Base-by-base conservation (phyloP, 2,113 vertebrate species). In the Amphiprion percula region DNA sequence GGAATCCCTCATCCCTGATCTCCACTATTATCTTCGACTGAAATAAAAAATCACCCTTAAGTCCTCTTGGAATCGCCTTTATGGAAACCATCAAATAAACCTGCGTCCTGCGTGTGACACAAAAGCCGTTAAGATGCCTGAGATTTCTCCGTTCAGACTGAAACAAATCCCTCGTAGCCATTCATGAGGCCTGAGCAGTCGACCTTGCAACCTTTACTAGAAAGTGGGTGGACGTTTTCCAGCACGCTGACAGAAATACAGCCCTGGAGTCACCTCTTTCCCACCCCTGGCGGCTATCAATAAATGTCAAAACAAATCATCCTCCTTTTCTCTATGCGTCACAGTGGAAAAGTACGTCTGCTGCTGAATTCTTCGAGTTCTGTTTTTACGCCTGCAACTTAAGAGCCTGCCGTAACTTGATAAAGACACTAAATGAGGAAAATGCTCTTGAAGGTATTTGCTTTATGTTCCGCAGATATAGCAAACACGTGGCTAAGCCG, bases 241-340 rank as follows among this genome's bases (percentile, higher is more conserved):
- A 24, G 58, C 80, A 50, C 24, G 2, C 24, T 82, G 84, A 87
- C 77, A 87, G 74, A 86, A 85, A 83, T 86, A 90, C 77, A 53
- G 53, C 68, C 63, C 14, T 30, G 58, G 49, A 69, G 28, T 75
- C 87, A 69, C 71, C 68, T 80, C 68, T 49, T 72, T 26, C 50
- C 68, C 74, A n/a, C 46, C 52, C 50, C 62, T 15, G 50, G 10
- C n/a, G 15, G 61, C 79, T 44, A 62, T 78, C 69, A 82, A 77
- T 81, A 80, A 88, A 86, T 12, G 63, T 81, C 69, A 74, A 79
- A 89, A 68, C 78, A 80, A 88, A 84, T 71, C 64, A 55, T 44
- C 30, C 16, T 3, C 67, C 28, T 72, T 50, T 37, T 64, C 59
- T 41, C 28, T 63, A 10, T 52, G 19, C 15, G 14, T 83, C 71